Evolutionary conservation across 2,797 vertebrate species (phyloP).

Genomic region (Gallinago stenura): DNA sequence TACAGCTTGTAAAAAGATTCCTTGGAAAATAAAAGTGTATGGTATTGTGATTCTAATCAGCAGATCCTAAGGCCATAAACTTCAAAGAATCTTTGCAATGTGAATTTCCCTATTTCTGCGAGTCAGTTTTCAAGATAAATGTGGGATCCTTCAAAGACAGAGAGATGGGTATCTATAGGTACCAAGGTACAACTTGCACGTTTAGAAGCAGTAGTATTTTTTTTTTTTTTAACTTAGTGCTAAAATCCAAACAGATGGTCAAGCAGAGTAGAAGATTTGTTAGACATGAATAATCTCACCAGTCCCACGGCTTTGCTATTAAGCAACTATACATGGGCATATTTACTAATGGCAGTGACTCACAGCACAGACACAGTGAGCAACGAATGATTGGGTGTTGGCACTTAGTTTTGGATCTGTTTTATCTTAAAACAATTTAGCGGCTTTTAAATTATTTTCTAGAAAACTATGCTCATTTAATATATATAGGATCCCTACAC

Average conservation of each 20-base stretch:
- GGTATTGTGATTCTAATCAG: conserved; percentile 49
- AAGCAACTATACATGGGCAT: not conserved
- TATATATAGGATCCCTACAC: not conserved
- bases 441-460: not conserved
- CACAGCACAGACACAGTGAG: not conserved
- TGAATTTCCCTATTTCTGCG: not conserved
- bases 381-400: not conserved
- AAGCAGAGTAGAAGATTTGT: not conserved
- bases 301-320: not conserved
- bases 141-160: conserved; percentile 10
- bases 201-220: not conserved
- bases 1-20: conserved; percentile 1
- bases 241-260: conserved; percentile 37
- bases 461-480: not conserved
- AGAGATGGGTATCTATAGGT: conserved; percentile 1
- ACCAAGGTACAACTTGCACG: not conserved
- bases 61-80: conserved; percentile 37
- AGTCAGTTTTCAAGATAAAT: conserved; percentile 37
- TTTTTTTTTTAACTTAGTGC: not conserved
- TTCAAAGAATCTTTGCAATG: conserved; percentile 59
- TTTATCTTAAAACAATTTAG: not conserved
- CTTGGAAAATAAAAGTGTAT: conserved; percentile 27
- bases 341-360: not conserved
- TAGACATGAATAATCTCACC: not conserved
- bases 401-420: not conserved